phyloP scores from a whole-genome alignment of 2,797 vertebrate genomes.

The Karalla daura region DNA sequence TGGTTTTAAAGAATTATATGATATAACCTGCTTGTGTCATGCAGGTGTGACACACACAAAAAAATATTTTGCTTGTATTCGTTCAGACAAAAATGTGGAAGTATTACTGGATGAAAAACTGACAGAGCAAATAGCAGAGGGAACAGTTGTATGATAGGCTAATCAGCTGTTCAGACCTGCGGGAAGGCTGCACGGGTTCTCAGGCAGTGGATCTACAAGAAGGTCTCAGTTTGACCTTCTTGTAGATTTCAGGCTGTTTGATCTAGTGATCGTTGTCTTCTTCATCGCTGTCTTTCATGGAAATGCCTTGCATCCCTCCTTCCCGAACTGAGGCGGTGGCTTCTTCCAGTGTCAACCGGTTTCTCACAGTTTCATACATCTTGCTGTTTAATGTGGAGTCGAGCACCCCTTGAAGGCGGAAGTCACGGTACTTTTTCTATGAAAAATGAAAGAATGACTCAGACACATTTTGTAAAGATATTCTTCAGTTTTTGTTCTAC shows the following conservation, averaged over 20 bases:
- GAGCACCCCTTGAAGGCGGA: conserved; percentile 97
- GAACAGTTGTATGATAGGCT: conserved; percentile 13
- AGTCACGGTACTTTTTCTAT: conserved; percentile 98
- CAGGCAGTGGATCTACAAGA: conserved; percentile 27
- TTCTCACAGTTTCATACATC: conserved; percentile 98
- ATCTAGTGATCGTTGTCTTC: conserved; percentile 89
- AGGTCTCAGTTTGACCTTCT: conserved; percentile 22
- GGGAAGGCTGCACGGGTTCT: conserved; percentile 44
- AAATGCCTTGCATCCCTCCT: conserved; percentile 96
- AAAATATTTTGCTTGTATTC: background rate
- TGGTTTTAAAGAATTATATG: background rate
- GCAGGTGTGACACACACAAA: conserved; percentile 14
- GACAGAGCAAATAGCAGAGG: conserved; percentile 22
- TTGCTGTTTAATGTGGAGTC: conserved; percentile 99
- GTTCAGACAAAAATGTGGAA: conserved; percentile 25
- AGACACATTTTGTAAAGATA: background rate
- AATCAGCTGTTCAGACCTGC: conserved; percentile 22
- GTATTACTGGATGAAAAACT: conserved; percentile 24
- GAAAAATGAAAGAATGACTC: conserved; percentile 61
- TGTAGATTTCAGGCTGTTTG: conserved; percentile 5
- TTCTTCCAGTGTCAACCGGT: conserved; percentile 96
- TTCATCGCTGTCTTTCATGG: conserved; percentile 99
- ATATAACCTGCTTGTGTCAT: conserved; percentile 3
- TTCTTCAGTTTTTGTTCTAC: background rate
- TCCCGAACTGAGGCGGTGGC: conserved; percentile 95